A percentile compares a stretch with the other conserved stretches of the same genome.
phyloP scores from a whole-genome alignment of 2,113 vertebrate species.

The Otolemur garnettii region DNA sequence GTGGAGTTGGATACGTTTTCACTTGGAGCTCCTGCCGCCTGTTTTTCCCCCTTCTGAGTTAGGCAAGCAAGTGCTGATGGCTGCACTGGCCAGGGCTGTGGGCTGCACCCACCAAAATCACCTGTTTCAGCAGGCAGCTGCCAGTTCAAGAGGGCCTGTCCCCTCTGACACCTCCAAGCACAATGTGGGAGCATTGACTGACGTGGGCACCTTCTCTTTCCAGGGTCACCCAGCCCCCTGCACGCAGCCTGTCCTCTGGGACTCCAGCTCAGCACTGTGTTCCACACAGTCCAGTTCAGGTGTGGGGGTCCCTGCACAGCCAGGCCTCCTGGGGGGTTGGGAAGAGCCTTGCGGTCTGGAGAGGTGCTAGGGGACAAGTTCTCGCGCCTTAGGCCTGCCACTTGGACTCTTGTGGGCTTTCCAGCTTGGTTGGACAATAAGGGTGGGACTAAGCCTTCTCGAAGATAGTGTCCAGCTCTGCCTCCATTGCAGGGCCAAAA shows the following conservation, averaged over 20 bases:
- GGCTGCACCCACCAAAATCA: neutral
- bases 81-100: neutral
- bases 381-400: neutral
- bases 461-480: neutral
- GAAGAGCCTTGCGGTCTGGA: neutral
- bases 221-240: accelerated
- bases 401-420: neutral
- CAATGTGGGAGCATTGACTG: accelerated
- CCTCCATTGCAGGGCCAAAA: neutral
- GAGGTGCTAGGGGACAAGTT: neutral
- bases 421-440: accelerated
- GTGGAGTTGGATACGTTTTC: neutral
- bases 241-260: neutral
- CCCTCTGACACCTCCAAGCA: neutral
- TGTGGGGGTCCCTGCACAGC: accelerated
- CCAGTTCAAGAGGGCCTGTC: neutral
- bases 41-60: neutral
- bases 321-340: neutral
- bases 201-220: neutral
- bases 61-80: constrained; percentile 46
- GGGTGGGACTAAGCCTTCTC: accelerated
- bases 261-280: accelerated
- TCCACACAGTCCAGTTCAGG: accelerated
- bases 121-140: neutral
- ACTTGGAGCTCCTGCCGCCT: neutral